Conservation (phyloP, 2,113 vertebrate genomes). For the Aplodontia rufa region DNA sequence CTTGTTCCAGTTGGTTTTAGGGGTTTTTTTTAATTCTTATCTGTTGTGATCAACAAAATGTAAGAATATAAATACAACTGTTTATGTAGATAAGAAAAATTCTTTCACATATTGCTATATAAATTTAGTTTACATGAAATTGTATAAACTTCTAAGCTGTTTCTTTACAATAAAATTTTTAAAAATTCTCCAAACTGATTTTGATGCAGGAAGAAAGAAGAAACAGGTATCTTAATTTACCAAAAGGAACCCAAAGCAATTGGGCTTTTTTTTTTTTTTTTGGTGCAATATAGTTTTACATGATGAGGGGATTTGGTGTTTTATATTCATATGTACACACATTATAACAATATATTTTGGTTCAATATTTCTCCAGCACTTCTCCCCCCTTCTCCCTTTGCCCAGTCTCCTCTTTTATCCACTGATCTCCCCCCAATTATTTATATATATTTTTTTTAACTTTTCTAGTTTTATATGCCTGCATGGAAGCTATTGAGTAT, state of each 20-base stretch:
- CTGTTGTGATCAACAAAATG: conserved; percentile 43
- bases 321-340: too few relatives aligned
- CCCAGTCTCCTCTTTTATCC: too few relatives aligned
- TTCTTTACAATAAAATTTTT: conserved; percentile 15
- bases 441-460: too few relatives aligned
- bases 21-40: conserved; percentile 33
- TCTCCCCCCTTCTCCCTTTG: too few relatives aligned
- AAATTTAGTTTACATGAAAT: conserved; percentile 41
- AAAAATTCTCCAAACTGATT: not conserved
- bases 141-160: not conserved
- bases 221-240: not conserved
- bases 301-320: too few relatives aligned
- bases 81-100: conserved; percentile 17
- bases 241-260: conserved; percentile 48
- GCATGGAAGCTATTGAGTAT: too few relatives aligned
- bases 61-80: conserved; percentile 53
- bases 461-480: too few relatives aligned
- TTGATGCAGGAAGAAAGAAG: not conserved
- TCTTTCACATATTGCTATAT: not conserved
- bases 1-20: conserved; percentile 55
- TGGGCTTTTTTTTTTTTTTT: too few relatives aligned
- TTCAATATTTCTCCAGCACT: too few relatives aligned
- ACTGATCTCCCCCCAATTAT: too few relatives aligned
- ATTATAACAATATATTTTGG: too few relatives aligned
- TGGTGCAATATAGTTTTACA: too few relatives aligned